Conservation (phyloP, 2,113 vertebrate species). For the Tauraco erythrolophus region DNA sequence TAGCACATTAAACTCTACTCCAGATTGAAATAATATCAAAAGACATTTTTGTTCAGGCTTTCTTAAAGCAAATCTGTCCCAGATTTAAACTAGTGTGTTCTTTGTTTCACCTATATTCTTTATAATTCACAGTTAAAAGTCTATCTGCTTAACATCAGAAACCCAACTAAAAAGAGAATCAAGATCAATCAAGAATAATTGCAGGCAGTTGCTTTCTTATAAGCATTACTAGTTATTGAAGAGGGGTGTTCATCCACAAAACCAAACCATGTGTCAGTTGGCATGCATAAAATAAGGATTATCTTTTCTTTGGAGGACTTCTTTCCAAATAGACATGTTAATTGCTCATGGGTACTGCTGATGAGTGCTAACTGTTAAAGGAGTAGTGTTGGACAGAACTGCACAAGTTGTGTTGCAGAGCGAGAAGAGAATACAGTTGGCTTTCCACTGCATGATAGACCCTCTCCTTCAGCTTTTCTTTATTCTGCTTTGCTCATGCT, state of each 20-base stretch:
- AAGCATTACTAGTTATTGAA: not conserved
- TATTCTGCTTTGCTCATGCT: not conserved
- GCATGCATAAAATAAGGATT: not conserved
- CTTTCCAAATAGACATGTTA: not conserved
- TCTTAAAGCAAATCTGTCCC: not conserved
- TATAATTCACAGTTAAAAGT: not conserved
- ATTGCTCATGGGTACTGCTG: not conserved
- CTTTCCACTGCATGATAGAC: not conserved
- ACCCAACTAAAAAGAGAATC: not conserved
- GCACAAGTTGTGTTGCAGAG: not conserved
- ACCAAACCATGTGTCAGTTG: rapidly evolving
- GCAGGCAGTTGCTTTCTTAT: not conserved
- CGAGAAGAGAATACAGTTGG: not conserved
- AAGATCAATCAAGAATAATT: not conserved
- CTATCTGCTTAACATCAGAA: not conserved
- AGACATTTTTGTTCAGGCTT: not conserved
- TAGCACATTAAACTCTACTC: not conserved
- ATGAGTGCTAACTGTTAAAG: not conserved
- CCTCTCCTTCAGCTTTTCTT: not conserved
- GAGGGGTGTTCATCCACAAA: not conserved
- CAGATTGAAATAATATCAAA: not conserved
- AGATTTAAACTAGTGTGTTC: not conserved
- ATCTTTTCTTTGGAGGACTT: not conserved
- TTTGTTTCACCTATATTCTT: not conserved
- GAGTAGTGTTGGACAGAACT: not conserved